Evolutionary conservation across 1,140 invertebrate species (phyloP).

Genomic region (Caenorhabditis remanei): DNA sequence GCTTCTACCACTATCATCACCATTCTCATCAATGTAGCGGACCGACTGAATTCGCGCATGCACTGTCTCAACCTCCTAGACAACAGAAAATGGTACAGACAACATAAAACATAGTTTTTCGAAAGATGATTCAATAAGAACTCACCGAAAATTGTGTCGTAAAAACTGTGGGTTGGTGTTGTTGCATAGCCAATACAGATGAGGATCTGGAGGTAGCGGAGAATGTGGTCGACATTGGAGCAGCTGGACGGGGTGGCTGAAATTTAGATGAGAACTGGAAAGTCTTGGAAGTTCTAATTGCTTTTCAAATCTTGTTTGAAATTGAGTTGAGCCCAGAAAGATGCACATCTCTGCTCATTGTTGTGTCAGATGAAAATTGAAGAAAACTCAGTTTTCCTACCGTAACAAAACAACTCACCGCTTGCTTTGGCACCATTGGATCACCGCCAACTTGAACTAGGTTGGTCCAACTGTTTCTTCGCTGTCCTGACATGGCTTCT

Average conservation of each 20-base stretch:
- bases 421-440: conserved; percentile 9
- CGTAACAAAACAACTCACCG: not conserved
- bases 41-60: conserved; percentile 43
- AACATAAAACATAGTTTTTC: not conserved
- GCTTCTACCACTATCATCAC: conserved; percentile 37
- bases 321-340: no score
- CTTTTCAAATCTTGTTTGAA: not conserved
- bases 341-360: no score
- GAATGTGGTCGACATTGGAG: conserved; percentile 43
- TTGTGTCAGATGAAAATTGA: no score
- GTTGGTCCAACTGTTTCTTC: conserved; percentile 30
- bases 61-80: conserved; percentile 26
- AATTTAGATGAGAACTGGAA: not conserved
- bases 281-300: not conserved
- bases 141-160: conserved; percentile 33
- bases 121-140: not conserved
- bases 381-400: no score
- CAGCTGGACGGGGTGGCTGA: conserved; percentile 28
- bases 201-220: conserved; percentile 7
- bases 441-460: conserved; percentile 19
- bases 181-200: not conserved
- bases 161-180: conserved; percentile 19
- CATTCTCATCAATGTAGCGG: conserved; percentile 43
- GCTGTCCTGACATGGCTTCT: conserved; percentile 24
- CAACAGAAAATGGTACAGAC: not conserved